Base-by-base conservation (phyloP, 2,113 vertebrate species). In the Amazona vittata region DNA sequence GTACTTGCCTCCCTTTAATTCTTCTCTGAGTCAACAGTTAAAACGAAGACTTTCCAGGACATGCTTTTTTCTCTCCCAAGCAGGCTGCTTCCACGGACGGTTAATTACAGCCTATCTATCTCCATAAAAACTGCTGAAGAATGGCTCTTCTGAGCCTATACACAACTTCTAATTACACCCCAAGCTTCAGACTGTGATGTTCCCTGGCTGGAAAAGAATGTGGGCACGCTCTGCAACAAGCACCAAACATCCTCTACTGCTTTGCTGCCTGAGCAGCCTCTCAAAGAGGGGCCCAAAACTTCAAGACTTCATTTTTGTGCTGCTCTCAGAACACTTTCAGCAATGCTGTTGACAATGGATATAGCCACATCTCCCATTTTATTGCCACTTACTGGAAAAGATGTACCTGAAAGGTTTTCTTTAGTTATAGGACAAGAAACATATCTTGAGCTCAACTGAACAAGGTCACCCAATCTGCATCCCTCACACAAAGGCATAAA, bases 81-180 rank as follows among this genome's bases (percentile, higher is more conserved):
- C 21, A 25, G 55, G 46, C 57, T 76, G 63, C 39, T 86, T 81
- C 92, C 69, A 89, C 0, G 7, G 82, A 33, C 35, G 47, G 79
- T 68, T 94, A 94, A 93, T 92, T 77, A 71, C 65, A 83, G 89
- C 39, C 87, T 62, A 83, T 76, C 83, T 46, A 20, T 87, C 79
- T 94, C 57, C 83, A 93, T 88, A 91, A 92, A 82, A 93, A 47
- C 80, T 43, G 55, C 31, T 91, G 77, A 78, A 52, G 37, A 86
- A 88, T 49, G 71, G 81, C 59, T 90, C 76, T 77, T 70, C 57
- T 84, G 75, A 96, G 75, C 78, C 78, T 44, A 33, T 2, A 60
- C 28, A 76, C 93, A 90, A 83, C 60, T 60, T 65, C 11, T 82
- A 71, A 92, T 71, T 62, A 60, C 50, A 47, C 49, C 19, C 43